Conservation (phyloP, 2,113 vertebrate genomes). For the Urocolius indicus region DNA sequence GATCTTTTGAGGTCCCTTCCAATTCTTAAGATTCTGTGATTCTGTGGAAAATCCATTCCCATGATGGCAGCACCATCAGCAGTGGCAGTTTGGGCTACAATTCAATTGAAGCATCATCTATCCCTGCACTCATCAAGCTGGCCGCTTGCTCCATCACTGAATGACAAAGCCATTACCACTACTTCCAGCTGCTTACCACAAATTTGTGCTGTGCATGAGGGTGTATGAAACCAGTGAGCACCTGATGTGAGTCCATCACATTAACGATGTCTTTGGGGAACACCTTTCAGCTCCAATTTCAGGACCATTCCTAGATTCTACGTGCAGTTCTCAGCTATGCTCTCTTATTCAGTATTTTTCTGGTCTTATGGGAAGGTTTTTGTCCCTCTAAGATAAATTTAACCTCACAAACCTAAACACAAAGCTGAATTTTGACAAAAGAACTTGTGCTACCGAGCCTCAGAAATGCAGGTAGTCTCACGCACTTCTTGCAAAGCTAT, state of each 20-base stretch:
- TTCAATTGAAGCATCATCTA: neutral
- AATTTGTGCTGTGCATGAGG: fast-evolving
- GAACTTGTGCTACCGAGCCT: neutral
- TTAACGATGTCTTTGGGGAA: neutral
- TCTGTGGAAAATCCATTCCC: neutral
- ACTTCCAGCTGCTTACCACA: neutral
- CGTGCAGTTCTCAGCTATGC: fast-evolving
- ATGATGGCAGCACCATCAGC: neutral
- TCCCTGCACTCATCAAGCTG: neutral
- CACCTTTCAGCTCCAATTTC: neutral
- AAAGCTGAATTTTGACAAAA: neutral
- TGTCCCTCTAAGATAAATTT: neutral
- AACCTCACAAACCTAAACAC: neutral
- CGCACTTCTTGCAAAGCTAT: neutral
- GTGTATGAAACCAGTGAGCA: neutral
- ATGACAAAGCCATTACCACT: neutral
- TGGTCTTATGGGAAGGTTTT: neutral
- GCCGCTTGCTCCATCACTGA: fast-evolving
- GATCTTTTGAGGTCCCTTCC: too few relatives aligned
- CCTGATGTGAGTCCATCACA: fast-evolving
- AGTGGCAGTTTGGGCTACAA: neutral
- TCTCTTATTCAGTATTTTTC: neutral
- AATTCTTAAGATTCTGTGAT: too few relatives aligned
- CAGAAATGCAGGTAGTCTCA: fast-evolving
- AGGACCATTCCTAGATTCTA: neutral